Percentiles rank a stretch among this genome's conserved stretches.
These are phyloP conservation scores for Thereva nobilitata DNA, from an alignment of 2,888 invertebrate genomes.

Conservation along the genomic window DNA sequence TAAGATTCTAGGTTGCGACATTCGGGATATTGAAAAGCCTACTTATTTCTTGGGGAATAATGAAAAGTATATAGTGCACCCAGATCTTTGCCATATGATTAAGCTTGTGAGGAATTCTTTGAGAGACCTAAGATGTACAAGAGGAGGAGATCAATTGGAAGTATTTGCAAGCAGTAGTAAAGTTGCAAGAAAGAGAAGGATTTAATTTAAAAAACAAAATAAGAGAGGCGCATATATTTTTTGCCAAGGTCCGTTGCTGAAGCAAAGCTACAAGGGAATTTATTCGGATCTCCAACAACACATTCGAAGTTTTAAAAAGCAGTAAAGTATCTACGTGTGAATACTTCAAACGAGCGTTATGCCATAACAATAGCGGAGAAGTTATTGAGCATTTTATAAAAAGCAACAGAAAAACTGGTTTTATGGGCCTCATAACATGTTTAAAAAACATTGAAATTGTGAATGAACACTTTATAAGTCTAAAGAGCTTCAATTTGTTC, in stretches of 20 bases:
- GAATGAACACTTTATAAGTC: neutral
- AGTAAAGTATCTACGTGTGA: constrained; percentile 3
- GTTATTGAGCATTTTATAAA: neutral
- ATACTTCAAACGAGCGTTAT: constrained; percentile 3
- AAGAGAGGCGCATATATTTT: constrained; percentile 23
- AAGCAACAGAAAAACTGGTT: constrained; percentile 5
- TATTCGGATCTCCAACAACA: constrained; percentile 17
- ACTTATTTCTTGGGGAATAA: neutral
- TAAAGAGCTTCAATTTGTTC: neutral
- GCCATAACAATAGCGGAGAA: neutral
- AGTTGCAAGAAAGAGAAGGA: constrained; percentile 26
- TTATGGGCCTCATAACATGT: constrained; percentile 6
- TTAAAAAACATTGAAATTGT: neutral
- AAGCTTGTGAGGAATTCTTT: too few relatives aligned
- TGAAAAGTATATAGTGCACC: too few relatives aligned
- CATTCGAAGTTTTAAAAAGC: constrained; percentile 19
- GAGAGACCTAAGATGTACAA: neutral
- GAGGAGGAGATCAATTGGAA: constrained; percentile 6
- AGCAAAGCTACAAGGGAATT: constrained; percentile 11
- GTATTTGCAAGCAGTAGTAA: neutral
- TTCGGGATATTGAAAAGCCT: neutral
- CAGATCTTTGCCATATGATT: neutral
- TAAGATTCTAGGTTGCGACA: neutral
- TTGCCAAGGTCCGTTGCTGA: constrained; percentile 3
- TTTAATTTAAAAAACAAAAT: constrained; percentile 33